phyloP scores from a whole-genome alignment of 2,797 vertebrate species.

The Xerus rutilus region DNA sequence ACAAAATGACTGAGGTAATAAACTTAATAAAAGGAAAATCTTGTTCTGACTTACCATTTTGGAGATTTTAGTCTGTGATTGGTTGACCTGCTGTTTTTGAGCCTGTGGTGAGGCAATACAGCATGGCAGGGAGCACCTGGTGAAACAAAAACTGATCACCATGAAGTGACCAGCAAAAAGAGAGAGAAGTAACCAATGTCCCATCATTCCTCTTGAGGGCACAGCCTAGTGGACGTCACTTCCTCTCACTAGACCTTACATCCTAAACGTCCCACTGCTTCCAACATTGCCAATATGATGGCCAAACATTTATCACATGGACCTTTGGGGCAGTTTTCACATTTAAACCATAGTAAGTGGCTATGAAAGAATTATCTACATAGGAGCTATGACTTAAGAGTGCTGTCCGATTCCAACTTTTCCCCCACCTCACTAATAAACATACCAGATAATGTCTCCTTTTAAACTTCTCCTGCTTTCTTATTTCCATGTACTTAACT shows the following conservation, averaged over 20 bases:
- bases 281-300: neutral
- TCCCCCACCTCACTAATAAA: neutral
- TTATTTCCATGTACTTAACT: neutral
- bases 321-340: neutral
- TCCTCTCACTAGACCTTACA: too few relatives aligned
- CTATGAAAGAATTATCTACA: neutral
- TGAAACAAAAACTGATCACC: neutral
- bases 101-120: neutral
- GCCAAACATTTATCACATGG: neutral
- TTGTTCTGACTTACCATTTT: neutral
- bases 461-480: neutral
- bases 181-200: neutral
- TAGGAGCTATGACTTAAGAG: neutral
- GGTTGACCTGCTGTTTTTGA: too few relatives aligned
- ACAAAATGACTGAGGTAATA: neutral
- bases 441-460: neutral
- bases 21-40: neutral
- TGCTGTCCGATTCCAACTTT: neutral
- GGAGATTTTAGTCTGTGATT: neutral
- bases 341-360: neutral
- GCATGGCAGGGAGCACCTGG: neutral
- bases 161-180: neutral
- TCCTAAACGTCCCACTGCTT: neutral
- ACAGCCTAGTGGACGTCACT: neutral
- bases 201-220: too few relatives aligned